Base-by-base conservation (phyloP, 1,140 invertebrate species). In the Scaptomyza montana region DNA sequence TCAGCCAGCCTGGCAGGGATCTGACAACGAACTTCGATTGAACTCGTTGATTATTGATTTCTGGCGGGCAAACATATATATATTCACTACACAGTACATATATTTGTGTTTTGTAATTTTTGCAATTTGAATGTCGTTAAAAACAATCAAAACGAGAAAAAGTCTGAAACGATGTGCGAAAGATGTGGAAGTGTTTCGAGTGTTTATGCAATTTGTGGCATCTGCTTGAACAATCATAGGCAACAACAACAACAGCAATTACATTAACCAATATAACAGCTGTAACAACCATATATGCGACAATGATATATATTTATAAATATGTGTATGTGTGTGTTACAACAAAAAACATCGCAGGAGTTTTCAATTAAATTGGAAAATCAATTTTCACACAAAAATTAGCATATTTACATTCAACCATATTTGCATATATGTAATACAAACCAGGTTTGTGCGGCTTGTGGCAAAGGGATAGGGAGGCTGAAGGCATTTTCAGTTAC, bases 351-450 rank as follows among this genome's bases (percentile, higher is more conserved):
- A 70, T 53, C 55, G 47, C 46, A 70, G 67, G 79, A 65, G 82
- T 84, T 89, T 89, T 84, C 84, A 89, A 89, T 89, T 89, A 89
- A 89, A 89, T 80, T 74, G 80, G 84, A 77, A 89, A 89, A 89
- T 89, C 84, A 89, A 89, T 89, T 89, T 89, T 74, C 78, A 63
- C 39, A 61, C 63, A 65, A 86, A 33, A 87, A 89, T 89, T 89
- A 84, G 79, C 84, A 89, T 89, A 89, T 89, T 89, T 80, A 77
- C 82, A 89, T 67, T 39, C 51, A 54, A 50, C 28, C 25, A 64
- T 64, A 76, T 87, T 89, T 84, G 76, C 79, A 84, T 89, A 89
- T 73, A 68, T 80, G 77, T 69, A 78, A 86, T 74, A 53, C 46
- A 16, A 41, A 19, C 16, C 19, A 54, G 36, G n/a, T 2, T 25